Evolutionary conservation across 1,140 invertebrate genomes (phyloP).

Genomic region (Luehdorfia chinensis): DNA sequence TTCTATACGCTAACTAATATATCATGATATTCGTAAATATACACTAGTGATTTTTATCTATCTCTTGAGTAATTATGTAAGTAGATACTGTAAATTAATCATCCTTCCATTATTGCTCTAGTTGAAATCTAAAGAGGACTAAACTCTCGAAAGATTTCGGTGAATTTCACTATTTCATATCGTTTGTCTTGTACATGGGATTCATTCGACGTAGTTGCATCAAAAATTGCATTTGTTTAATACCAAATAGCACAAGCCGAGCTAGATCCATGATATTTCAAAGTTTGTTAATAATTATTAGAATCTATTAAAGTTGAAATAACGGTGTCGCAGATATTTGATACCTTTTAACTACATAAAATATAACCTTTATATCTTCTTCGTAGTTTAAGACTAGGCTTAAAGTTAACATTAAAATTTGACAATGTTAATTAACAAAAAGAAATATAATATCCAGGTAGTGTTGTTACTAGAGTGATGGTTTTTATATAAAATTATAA

Average conservation of each 20-base stretch:
- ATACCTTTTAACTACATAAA: conserved; percentile 39
- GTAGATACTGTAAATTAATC: conserved; percentile 62
- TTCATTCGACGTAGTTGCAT: conserved; percentile 46
- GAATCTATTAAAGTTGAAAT: conserved; percentile 44
- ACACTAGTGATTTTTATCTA: conserved; percentile 66
- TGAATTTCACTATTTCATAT: background rate
- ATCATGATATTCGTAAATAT: too few relatives aligned
- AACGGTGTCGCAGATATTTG: conserved; percentile 30
- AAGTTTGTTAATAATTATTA: conserved; percentile 47
- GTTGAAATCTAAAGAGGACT: conserved; percentile 29
- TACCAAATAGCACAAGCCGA: conserved; percentile 64
- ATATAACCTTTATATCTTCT: conserved; percentile 64
- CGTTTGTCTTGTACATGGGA: background rate
- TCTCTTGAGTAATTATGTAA: conserved; percentile 60
- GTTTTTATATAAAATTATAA: conserved; percentile 66
- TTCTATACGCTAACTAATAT: conserved; percentile 41
- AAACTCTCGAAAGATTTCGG: conserved; percentile 15
- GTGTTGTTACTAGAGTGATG: conserved; percentile 75
- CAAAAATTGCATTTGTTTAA: conserved; percentile 63
- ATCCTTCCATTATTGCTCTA: conserved; percentile 63
- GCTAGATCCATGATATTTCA: conserved; percentile 51
- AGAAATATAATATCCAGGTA: conserved; percentile 72
- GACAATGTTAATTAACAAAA: conserved; percentile 68
- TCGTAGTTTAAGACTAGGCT: conserved; percentile 67
- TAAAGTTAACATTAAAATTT: conserved; percentile 62